Evolutionary conservation across 2,113 vertebrate genomes (phyloP).

Genomic region (Corythaixoides concolor): DNA sequence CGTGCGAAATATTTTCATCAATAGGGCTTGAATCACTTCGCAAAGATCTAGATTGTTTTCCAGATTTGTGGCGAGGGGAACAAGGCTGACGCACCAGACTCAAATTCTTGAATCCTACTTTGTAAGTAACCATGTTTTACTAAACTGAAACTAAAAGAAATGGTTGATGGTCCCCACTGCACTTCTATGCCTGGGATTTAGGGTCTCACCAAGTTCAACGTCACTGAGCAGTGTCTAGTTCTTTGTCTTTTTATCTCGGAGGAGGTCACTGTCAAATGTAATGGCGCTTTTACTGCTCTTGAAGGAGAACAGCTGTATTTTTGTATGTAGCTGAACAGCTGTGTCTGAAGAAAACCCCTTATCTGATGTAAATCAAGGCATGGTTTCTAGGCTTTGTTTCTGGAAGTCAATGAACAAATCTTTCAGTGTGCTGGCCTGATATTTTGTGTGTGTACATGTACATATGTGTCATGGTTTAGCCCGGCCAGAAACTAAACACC

Average conservation of each 20-base stretch:
- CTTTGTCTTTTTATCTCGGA: background rate
- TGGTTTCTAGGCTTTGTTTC: background rate
- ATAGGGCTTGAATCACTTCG: background rate
- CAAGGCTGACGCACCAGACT: background rate
- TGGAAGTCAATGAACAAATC: background rate
- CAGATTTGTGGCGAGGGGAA: background rate
- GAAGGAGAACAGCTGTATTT: background rate
- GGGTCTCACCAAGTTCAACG: background rate
- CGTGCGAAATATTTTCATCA: background rate
- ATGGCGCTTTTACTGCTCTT: background rate
- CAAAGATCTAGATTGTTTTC: background rate
- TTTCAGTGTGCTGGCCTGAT: background rate
- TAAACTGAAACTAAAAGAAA: background rate
- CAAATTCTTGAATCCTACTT: background rate
- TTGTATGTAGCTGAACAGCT: background rate
- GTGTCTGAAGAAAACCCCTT: background rate
- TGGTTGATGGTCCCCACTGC: background rate
- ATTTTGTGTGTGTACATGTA: background rate
- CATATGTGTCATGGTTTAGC: too few species aligned
- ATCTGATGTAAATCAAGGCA: background rate
- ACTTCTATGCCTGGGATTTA: background rate
- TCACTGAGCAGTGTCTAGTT: background rate
- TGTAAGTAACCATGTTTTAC: background rate
- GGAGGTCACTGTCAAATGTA: background rate
- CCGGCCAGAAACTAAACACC: too few species aligned